Evolutionary conservation across 2,888 invertebrate genomes (phyloP), one percentile per base, ranked within the genome.

Genomic region (Dromius quadrimaculatus): DNA sequence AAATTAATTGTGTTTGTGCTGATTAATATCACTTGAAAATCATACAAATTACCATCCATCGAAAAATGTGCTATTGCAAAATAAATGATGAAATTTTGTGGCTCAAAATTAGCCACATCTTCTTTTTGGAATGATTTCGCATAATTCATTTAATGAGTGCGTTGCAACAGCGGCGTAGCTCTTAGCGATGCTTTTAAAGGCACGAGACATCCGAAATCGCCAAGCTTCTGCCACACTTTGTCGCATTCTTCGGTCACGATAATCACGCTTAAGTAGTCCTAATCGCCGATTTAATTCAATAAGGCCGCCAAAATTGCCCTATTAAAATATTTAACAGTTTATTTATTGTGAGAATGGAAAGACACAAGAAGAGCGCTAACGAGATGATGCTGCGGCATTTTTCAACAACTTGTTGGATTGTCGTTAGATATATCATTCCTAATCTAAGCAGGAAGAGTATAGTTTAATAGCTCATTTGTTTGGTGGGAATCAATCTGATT

Each of bases 381-480:
- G 41, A 41, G 11, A 15, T n/a, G 38, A 41, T 13, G n/a, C 2
- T 54, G 50, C n/a, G n/a, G n/a, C n/a, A n/a, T 23, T 54, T 54
- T 54, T 28, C 50, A 54, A 17, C 50, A 47, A 8, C 28, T 8
- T 41, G 41, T 15, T 15, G 41, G 41, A 41, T 41, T 41, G 41
- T 41, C 41, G 41, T 41, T 41, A 41, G 15, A 41, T 54, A 54
- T 54, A 32, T 54, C 50, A 54, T 54, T 15, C 15, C 15, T 54
- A 28, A 54, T 54, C 50, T 54, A 54, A 54, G 11, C 13, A 54
- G 50, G 50, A 54, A 54, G 50, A 23, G 13, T 13, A 13, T 23
- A 22, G 23, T 54, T 54, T 54, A 41, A 54, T 54, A 28, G 50
- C 50, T 28, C 28, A 54, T 54, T 54, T 54, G 50, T 54, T 41